phyloP scores from a whole-genome alignment of 1,140 invertebrate genomes.

The Marisa cornuarietis region DNA sequence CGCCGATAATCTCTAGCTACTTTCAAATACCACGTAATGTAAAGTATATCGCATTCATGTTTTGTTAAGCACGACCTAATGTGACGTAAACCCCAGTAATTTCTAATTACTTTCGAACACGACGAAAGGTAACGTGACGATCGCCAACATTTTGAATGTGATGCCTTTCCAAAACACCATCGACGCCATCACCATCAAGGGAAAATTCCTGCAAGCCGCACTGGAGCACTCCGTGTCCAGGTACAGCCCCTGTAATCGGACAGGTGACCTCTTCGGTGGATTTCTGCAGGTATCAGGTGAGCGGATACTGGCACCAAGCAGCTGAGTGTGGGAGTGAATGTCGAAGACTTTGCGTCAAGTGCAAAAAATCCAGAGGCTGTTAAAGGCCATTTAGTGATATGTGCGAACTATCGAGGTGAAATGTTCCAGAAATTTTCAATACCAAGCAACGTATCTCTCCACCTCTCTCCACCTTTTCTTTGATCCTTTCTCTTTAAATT shows the following conservation, averaged over 20 bases:
- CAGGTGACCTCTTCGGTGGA: slow-evolving; percentile 69
- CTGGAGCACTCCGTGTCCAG: slow-evolving; percentile 72
- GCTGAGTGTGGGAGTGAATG: background rate
- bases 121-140: slow-evolving; percentile 71
- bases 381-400: too few species aligned
- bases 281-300: slow-evolving; percentile 75
- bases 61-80: background rate
- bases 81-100: background rate
- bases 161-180: slow-evolving; percentile 80
- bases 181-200: slow-evolving; percentile 74
- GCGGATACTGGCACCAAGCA: background rate
- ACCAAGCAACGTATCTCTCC: too few species aligned
- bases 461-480: background rate
- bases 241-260: slow-evolving; percentile 56
- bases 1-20: too few species aligned
- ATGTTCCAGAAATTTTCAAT: too few species aligned
- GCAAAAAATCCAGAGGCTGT: too few species aligned
- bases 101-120: background rate
- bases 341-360: too few species aligned
- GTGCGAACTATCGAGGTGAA: too few species aligned
- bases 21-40: background rate
- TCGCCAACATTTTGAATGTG: slow-evolving; percentile 73
- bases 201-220: slow-evolving; percentile 71
- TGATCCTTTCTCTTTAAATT: background rate
- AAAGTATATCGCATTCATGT: too few species aligned